Conservation (phyloP, 2,113 vertebrate species). For the Zingel zingel region DNA sequence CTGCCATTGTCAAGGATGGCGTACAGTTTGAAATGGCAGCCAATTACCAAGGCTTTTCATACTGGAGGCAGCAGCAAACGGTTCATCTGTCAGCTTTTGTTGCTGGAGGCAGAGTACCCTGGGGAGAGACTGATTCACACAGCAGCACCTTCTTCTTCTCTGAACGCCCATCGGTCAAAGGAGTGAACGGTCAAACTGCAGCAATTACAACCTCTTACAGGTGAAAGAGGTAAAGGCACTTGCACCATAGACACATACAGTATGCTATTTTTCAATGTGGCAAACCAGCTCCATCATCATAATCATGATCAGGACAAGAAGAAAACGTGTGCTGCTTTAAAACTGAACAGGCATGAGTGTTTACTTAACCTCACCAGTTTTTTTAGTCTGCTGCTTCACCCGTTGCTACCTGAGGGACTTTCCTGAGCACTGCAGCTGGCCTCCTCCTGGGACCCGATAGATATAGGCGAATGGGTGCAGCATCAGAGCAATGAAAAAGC, state of each 20-base stretch:
- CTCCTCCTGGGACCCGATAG: conserved; percentile 59
- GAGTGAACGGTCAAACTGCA: conserved; percentile 19
- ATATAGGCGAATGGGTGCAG: conserved; percentile 41
- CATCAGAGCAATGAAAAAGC: conserved; percentile 41
- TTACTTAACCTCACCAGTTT: conserved; percentile 48
- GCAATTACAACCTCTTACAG: conserved; percentile 44
- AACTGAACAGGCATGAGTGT: background rate
- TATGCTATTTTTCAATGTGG: background rate
- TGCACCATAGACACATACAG: background rate
- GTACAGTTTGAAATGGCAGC: conserved; percentile 70
- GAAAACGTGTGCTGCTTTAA: background rate
- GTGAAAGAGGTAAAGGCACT: conserved; percentile 12
- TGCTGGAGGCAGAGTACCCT: conserved; percentile 47
- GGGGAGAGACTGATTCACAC: conserved; percentile 43
- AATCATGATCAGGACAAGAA: background rate
- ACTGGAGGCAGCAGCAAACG: conserved; percentile 65
- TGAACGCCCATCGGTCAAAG: conserved; percentile 10
- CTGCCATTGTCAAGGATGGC: conserved; percentile 52
- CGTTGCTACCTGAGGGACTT: conserved; percentile 61
- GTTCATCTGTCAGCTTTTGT: conserved; percentile 67
- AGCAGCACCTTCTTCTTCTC: conserved; percentile 39
- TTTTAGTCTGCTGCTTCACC: conserved; percentile 29
- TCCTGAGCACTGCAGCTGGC: conserved; percentile 31
- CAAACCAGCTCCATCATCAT: background rate
- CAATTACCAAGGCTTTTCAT: conserved; percentile 80